A percentile compares a stretch with the other conserved stretches of the same genome.
These are phyloP conservation scores for Notocelia uddmanniana DNA, from an alignment of 2,888 invertebrate genomes.

Conservation along the genomic window DNA sequence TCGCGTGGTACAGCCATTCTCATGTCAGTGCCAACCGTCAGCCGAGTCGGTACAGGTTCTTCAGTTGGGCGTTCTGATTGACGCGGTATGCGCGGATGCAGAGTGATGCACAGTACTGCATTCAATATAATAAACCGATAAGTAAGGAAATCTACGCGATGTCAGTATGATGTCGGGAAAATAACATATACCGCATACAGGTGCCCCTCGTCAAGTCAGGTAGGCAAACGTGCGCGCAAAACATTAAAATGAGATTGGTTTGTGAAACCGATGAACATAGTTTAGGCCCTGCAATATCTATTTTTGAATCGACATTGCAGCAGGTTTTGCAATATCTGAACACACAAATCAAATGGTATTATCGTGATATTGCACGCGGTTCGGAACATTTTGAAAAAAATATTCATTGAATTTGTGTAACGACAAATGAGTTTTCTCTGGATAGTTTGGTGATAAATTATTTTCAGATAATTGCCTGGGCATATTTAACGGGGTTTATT, in stretches of 20 bases:
- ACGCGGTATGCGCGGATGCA: too few species aligned
- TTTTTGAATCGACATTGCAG: constrained; percentile 12
- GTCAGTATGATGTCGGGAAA: too few species aligned
- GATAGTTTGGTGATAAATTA: background rate
- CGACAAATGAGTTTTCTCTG: background rate
- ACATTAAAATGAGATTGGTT: background rate
- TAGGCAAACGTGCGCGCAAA: background rate
- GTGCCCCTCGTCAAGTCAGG: too few species aligned
- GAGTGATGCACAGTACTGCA: too few species aligned
- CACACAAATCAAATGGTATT: constrained; percentile 22
- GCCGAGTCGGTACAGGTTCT: too few species aligned
- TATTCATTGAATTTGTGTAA: background rate
- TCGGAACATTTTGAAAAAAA: background rate
- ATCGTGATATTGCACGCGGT: constrained; percentile 3
- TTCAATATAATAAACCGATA: too few species aligned
- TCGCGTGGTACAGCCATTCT: too few species aligned
- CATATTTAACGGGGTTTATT: constrained; percentile 5
- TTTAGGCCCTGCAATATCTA: background rate
- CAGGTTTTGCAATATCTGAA: constrained; percentile 16
- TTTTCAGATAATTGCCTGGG: constrained; percentile 13
- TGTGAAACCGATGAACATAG: background rate
- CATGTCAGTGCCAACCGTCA: too few species aligned
- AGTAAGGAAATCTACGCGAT: too few species aligned
- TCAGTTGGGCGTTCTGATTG: too few species aligned
- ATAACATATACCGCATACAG: too few species aligned